Conservation (phyloP, 1,140 invertebrate genomes). For the Lepidurus arcticus region DNA sequence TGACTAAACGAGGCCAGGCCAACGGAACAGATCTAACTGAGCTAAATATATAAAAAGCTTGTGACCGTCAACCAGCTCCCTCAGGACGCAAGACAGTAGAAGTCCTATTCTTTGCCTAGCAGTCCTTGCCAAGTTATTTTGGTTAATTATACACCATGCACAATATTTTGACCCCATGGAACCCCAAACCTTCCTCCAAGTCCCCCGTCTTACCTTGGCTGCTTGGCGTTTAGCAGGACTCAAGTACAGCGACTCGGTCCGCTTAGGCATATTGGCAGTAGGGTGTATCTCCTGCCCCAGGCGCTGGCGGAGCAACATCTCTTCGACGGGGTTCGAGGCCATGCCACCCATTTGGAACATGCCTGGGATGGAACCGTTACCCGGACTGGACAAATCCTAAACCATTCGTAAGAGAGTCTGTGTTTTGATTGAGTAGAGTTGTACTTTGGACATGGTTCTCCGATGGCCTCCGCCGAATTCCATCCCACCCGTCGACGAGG, state of each 20-base stretch:
- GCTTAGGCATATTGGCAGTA: constrained; percentile 70
- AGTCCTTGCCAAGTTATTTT: background rate
- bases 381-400: constrained; percentile 30
- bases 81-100: background rate
- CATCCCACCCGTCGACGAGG: constrained; percentile 28
- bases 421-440: background rate
- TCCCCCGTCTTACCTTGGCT: constrained; percentile 38
- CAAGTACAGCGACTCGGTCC: constrained; percentile 68
- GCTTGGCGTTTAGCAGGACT: constrained; percentile 39
- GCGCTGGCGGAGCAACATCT: constrained; percentile 67
- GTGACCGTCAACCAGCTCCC: constrained; percentile 18
- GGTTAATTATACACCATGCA: background rate
- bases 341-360: constrained; percentile 5
- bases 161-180: background rate
- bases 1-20: background rate
- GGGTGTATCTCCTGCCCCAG: constrained; percentile 81
- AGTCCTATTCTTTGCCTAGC: too few species aligned
- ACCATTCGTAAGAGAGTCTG: background rate
- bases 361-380: constrained; percentile 33
- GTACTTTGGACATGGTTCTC: background rate
- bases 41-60: constrained; percentile 26
- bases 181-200: too few species aligned
- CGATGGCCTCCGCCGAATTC: background rate
- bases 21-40: background rate
- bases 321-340: constrained; percentile 59